Evolutionary conservation across 2,113 vertebrate genomes (phyloP).

Genomic region (Aphelocoma coerulescens): DNA sequence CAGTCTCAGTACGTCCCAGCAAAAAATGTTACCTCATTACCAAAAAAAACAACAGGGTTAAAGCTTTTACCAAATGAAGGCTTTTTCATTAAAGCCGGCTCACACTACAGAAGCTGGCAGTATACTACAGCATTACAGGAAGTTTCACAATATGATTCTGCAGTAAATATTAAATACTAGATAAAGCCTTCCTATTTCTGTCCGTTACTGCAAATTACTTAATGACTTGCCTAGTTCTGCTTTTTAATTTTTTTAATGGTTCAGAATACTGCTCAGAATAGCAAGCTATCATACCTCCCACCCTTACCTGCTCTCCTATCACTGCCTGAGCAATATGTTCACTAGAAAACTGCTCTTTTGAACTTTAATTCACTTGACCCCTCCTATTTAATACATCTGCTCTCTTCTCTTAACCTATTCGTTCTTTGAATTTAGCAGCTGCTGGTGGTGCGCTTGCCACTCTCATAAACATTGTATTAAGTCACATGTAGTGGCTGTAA

Average conservation of each 20-base stretch:
- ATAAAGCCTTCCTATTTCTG: neutral
- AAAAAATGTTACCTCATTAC: neutral
- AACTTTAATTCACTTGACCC: neutral
- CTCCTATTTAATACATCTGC: neutral
- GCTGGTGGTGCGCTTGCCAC: neutral
- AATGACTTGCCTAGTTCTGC: neutral
- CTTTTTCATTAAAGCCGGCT: neutral
- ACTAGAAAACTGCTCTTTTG: neutral
- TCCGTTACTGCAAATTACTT: neutral
- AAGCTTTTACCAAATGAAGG: neutral
- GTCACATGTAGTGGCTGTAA: neutral
- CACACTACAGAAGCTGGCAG: neutral
- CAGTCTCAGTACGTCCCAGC: neutral
- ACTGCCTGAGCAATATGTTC: neutral
- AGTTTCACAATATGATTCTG: neutral
- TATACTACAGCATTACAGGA: neutral
- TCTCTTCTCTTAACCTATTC: neutral
- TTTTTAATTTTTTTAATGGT: neutral
- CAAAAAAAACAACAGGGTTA: neutral
- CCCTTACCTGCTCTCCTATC: neutral
- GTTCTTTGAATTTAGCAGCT: neutral
- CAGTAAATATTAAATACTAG: neutral
- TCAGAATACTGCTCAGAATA: neutral
- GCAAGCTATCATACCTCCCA: neutral
- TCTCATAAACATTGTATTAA: neutral